Percentiles rank a stretch among this genome's conserved stretches.
These are phyloP conservation scores for Torymus tubicola DNA, from an alignment of 2,888 invertebrate genomes.

Conservation along the genomic window DNA sequence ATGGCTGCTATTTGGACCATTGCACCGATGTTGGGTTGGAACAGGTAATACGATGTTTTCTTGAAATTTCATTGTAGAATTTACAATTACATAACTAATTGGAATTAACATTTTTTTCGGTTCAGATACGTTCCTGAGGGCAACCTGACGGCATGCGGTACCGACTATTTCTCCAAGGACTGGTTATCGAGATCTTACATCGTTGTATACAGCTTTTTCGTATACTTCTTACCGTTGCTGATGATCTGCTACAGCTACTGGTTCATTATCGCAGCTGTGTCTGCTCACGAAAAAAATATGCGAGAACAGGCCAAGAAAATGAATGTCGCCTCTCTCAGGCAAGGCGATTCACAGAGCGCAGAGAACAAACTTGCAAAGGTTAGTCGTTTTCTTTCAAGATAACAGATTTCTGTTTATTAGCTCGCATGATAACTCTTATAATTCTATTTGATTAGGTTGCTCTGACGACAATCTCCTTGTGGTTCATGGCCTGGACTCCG, in stretches of 20 bases:
- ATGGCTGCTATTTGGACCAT: conserved; percentile 88
- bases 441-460: conserved; percentile 76
- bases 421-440: background rate
- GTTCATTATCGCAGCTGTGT: conserved; percentile 88
- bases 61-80: no score
- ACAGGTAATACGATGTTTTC: conserved; percentile 77
- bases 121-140: conserved; percentile 93
- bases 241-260: conserved; percentile 92
- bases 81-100: no score
- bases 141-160: conserved; percentile 95
- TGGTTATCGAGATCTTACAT: conserved; percentile 89
- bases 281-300: conserved; percentile 91
- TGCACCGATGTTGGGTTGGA: conserved; percentile 92
- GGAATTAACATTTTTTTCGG: background rate
- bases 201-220: conserved; percentile 86
- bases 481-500: conserved; percentile 84
- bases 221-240: conserved; percentile 86
- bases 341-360: conserved; percentile 86
- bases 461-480: conserved; percentile 81
- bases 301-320: conserved; percentile 95
- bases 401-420: no score
- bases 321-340: conserved; percentile 92
- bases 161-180: conserved; percentile 88
- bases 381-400: conserved; percentile 15
- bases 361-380: conserved; percentile 92